phyloP scores from a whole-genome alignment of 2,113 vertebrate genomes.

The Larimichthys polyactis region DNA sequence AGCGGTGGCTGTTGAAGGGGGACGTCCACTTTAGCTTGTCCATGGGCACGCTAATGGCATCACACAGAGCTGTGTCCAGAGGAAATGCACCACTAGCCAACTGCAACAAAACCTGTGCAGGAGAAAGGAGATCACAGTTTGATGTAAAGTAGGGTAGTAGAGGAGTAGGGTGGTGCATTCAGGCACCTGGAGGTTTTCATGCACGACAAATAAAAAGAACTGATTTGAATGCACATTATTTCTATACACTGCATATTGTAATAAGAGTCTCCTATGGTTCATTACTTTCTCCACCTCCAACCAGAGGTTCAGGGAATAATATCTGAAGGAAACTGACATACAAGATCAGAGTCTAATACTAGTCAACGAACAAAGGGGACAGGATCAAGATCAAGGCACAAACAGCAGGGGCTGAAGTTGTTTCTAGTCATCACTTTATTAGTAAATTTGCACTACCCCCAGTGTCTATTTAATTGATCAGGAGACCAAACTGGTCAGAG shows the following conservation, averaged over 20 bases:
- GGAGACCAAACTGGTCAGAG: too few relatives aligned
- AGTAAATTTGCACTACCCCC: too few relatives aligned
- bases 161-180: background rate
- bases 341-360: too few relatives aligned
- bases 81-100: constrained; percentile 92
- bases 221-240: constrained; percentile 6
- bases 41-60: constrained; percentile 89
- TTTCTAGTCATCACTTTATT: too few relatives aligned
- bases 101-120: constrained; percentile 90
- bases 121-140: background rate
- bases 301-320: constrained; percentile 4
- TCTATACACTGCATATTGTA: background rate
- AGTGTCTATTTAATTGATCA: too few relatives aligned
- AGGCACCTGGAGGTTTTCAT: background rate
- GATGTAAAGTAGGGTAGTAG: background rate
- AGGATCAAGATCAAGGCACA: too few relatives aligned
- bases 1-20: constrained; percentile 91
- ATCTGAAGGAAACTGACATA: too few relatives aligned
- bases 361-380: too few relatives aligned
- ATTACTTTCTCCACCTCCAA: constrained; percentile 2
- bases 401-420: too few relatives aligned
- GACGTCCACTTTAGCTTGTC: constrained; percentile 97
- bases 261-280: background rate
- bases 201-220: background rate
- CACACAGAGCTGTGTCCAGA: constrained; percentile 87